phyloP scores from a whole-genome alignment of 1,140 invertebrate genomes.

The Brachionus koreanus region DNA sequence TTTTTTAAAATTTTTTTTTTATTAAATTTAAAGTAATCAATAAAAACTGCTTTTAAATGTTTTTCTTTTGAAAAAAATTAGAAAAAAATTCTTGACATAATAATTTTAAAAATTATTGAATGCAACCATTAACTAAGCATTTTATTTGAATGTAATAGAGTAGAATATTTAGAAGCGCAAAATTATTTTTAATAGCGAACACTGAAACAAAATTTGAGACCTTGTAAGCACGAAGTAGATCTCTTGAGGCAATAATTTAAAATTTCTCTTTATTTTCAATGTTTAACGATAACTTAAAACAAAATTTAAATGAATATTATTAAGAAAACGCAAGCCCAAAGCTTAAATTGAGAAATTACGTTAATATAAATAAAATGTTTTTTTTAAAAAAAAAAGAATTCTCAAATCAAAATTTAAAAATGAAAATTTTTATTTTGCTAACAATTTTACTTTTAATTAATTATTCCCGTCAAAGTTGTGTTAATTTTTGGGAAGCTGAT shows the following conservation, averaged over 20 bases:
- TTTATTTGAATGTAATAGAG: neutral
- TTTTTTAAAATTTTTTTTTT: too few relatives aligned
- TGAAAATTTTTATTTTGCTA: neutral
- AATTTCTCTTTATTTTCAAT: neutral
- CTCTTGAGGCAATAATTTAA: neutral
- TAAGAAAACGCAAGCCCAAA: neutral
- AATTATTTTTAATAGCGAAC: neutral
- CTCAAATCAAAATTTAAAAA: neutral
- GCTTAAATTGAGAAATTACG: neutral
- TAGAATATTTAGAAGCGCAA: neutral
- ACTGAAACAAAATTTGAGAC: neutral
- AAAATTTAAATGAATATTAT: neutral
- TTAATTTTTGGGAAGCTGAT: neutral
- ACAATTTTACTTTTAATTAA: neutral
- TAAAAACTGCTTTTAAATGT: too few relatives aligned
- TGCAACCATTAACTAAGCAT: neutral
- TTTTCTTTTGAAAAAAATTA: too few relatives aligned
- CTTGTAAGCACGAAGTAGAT: neutral
- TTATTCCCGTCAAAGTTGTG: neutral
- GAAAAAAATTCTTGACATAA: too few relatives aligned
- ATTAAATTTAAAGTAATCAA: too few relatives aligned
- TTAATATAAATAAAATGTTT: neutral
- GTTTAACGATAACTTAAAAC: neutral
- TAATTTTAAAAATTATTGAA: too few relatives aligned
- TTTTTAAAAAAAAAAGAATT: neutral